Conservation (phyloP, 2,113 vertebrate species). For the Rafetus swinhoei region DNA sequence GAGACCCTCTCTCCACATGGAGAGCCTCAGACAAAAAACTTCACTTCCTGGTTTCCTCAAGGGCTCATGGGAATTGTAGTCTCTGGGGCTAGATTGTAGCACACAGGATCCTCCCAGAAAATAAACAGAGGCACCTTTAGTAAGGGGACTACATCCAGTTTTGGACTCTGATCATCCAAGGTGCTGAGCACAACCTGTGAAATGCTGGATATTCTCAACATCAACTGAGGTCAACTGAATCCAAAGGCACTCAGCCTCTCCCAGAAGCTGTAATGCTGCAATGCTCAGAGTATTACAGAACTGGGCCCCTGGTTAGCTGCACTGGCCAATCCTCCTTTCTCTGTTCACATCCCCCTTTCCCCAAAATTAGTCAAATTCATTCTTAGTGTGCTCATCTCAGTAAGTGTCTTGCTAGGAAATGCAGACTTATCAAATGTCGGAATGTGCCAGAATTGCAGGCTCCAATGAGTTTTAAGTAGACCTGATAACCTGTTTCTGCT, state of each 20-base stretch:
- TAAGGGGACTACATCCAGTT: background rate
- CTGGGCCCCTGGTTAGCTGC: accelerated
- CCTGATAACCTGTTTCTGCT: background rate
- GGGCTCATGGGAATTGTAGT: too few species aligned
- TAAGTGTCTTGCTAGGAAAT: background rate
- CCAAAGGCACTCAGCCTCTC: accelerated
- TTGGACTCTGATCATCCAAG: background rate
- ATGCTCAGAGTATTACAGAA: accelerated
- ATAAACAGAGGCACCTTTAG: too few species aligned
- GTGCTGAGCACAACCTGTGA: background rate
- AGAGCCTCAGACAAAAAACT: too few species aligned
- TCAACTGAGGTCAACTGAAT: background rate
- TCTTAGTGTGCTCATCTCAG: background rate
- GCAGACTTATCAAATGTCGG: background rate
- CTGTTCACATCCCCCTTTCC: background rate
- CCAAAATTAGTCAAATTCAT: background rate
- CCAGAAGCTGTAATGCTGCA: background rate
- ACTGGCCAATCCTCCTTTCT: background rate
- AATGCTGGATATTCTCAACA: background rate
- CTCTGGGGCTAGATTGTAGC: too few species aligned
- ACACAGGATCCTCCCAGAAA: too few species aligned
- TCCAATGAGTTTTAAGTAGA: background rate
- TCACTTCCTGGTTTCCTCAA: too few species aligned
- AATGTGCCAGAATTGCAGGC: background rate
- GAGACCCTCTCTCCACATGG: too few species aligned